A percentile compares a stretch with the other conserved stretches of the same genome.
Conservation (phyloP, 2,113 vertebrate species). For the Lycaon pictus region DNA sequence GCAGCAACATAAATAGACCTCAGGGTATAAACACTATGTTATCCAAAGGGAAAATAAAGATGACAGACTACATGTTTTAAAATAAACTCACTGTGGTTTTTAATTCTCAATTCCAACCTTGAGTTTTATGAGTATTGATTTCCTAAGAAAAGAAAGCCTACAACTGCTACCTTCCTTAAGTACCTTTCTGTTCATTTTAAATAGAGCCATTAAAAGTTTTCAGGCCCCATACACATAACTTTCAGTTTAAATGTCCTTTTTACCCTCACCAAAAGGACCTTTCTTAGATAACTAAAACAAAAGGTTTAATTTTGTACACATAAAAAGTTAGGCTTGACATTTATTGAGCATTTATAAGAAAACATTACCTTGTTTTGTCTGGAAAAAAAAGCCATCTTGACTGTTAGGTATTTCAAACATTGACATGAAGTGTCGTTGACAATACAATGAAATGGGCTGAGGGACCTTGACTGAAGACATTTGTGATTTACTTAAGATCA, state of each 20-base stretch:
- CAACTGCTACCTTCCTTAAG: slow-evolving; percentile 51
- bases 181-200: slow-evolving; percentile 68
- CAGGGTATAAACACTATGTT: slow-evolving; percentile 68
- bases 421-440: background rate
- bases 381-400: background rate
- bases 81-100: slow-evolving; percentile 80
- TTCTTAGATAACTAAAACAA: slow-evolving; percentile 38
- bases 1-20: slow-evolving; percentile 68
- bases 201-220: slow-evolving; percentile 60
- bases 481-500: background rate
- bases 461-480: background rate
- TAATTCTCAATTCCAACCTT: slow-evolving; percentile 76
- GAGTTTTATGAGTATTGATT: slow-evolving; percentile 81
- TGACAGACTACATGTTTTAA: slow-evolving; percentile 74
- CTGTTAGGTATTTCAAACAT: background rate
- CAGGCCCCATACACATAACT: background rate
- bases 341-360: slow-evolving; percentile 45
- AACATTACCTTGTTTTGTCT: background rate
- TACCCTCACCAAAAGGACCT: background rate
- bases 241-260: slow-evolving; percentile 19
- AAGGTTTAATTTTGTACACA: slow-evolving; percentile 7
- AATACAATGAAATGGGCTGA: background rate
- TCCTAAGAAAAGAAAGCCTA: slow-evolving; percentile 71
- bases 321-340: slow-evolving; percentile 37
- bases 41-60: slow-evolving; percentile 75